Base-by-base conservation (phyloP, 2,113 vertebrate genomes). In the Trichomycterus rosablanca region DNA sequence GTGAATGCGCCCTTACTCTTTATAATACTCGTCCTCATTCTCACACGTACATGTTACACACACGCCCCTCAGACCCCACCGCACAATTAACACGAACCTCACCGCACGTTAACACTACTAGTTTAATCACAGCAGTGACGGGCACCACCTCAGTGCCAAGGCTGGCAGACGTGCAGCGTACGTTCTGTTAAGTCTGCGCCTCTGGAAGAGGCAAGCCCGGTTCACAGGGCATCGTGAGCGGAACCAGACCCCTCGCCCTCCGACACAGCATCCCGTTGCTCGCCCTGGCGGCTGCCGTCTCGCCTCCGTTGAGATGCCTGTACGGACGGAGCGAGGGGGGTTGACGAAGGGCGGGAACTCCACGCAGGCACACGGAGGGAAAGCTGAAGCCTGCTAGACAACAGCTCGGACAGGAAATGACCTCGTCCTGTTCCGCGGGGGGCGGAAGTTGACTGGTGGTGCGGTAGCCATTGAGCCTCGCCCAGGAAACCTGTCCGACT, bases 351-450 rank as follows among this genome's bases (percentile, higher is more conserved):
- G 80, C 63, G 15, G 80, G 16, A 0, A 78, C 74, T 23, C 81
- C 79, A 14, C 83, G 89, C 59, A 89, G 87, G 78, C 94, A 97
- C 78, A 92, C 58, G 0, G 91, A 93, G 28, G 90, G 75, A 2
- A 95, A 87, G 62, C 87, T 90, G 72, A 94, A 87, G 34, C 90
- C 85, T 7, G 87, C 76, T 1, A 94, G 78, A 67, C 94, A 97
- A 80, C 94, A 97, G 51, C 89, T 81, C 0, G 93, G 91, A 61
- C 95, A 97, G 28, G 91, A 85, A 63, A 94, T 78, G 1, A 89
- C 87, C 22, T 95, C 91, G 0, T 95, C 91, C 11, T 89, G 87
- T 75, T 96, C 95, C 32, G 83, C 65, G 48, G 75, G 30, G 66
- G 84, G 68, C 2, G 74, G 5, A 0, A 78, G 11, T 0, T 80